Base-by-base conservation (phyloP, 2,797 vertebrate species). In the Rhyacichthys aspro region DNA sequence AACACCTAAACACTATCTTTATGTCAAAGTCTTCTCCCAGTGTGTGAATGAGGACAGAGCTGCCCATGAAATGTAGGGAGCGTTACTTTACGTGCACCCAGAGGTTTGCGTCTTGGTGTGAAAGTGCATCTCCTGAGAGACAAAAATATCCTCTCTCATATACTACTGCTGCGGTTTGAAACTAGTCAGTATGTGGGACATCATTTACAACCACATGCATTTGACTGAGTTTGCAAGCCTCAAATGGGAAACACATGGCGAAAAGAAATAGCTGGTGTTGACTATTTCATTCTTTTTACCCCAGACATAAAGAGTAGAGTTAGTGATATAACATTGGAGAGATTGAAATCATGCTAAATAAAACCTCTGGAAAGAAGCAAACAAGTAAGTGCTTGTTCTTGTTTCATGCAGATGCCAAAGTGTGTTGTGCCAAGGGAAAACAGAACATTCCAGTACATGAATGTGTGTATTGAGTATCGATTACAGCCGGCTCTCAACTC, bases 381-480 rank as follows among this genome's bases (percentile, higher is more conserved):
- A 81, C 76, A 84, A 72, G 72, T 11, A 72, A 42, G 46, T 38
- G 57, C 74, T 72, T 85, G 79, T 85, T 85, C 79, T 67, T 60
- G 57, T 74, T 73, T 57, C 37, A 55, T 59, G 1, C 12, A 45
- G 17, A 67, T 28, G 44, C 66, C 52, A 70, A 65, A 46, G 36
- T 8, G 46, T 9, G 23, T 52, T 52, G 18, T 44, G 67, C 55
- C 70, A 84, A 69, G 36, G 34, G 47, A 59, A 15, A 34, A 48
- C 47, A 64, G 32, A 72, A 44, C 43, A 15, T 36, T 55, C 32
- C 38, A 43, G 18, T 36, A 39, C 43, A 69, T 66, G 53, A 41
- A 19, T 3, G 28, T 39, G 8, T 74, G 23, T 28, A 73, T 37
- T 9, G 9, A 62, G 8, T 47, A 46, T 53, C 49, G 41, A 39